These are phyloP conservation scores for Tribolium castaneum DNA, from an alignment of 1,140 invertebrate genomes.

Conservation along the genomic window DNA sequence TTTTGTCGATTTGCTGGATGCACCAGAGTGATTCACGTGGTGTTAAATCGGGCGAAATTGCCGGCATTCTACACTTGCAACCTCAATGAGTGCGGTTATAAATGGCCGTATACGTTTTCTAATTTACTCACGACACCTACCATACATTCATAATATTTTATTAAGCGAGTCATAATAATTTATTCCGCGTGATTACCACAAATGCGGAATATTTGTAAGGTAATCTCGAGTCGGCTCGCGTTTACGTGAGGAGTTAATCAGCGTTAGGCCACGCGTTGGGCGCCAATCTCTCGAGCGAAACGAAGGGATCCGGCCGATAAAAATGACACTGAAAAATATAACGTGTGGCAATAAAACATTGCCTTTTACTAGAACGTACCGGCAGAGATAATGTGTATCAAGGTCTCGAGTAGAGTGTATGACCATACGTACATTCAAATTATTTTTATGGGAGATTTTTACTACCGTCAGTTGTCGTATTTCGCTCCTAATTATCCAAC, in stretches of 20 bases:
- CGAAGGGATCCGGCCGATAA: slow-evolving; percentile 45
- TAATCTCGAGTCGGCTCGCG: slow-evolving; percentile 12
- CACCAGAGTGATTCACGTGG: too few relatives aligned
- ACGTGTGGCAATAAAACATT: slow-evolving; percentile 49
- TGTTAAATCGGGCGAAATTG: too few relatives aligned
- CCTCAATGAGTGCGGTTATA: slow-evolving; percentile 9
- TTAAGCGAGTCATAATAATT: slow-evolving; percentile 29
- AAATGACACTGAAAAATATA: slow-evolving; percentile 52
- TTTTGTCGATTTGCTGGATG: not conserved
- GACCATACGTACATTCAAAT: slow-evolving; percentile 50
- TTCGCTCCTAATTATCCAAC: slow-evolving; percentile 1
- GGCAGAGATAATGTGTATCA: slow-evolving; percentile 47
- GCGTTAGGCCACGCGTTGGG: not conserved
- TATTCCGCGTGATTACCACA: slow-evolving; percentile 24
- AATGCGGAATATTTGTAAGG: slow-evolving; percentile 27
- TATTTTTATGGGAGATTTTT: slow-evolving; percentile 50
- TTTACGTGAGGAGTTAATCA: slow-evolving; percentile 27
- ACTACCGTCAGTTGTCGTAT: not conserved
- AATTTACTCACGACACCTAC: slow-evolving; percentile 31
- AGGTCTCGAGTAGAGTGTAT: slow-evolving; percentile 45
- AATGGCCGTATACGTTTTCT: slow-evolving; percentile 30
- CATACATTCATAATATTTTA: slow-evolving; percentile 36
- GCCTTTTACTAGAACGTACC: slow-evolving; percentile 48
- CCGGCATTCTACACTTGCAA: slow-evolving; percentile 7
- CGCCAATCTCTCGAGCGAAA: slow-evolving; percentile 5